Evolutionary conservation across 2,113 vertebrate genomes (phyloP).

Genomic region (Entomyzon cyanotis): DNA sequence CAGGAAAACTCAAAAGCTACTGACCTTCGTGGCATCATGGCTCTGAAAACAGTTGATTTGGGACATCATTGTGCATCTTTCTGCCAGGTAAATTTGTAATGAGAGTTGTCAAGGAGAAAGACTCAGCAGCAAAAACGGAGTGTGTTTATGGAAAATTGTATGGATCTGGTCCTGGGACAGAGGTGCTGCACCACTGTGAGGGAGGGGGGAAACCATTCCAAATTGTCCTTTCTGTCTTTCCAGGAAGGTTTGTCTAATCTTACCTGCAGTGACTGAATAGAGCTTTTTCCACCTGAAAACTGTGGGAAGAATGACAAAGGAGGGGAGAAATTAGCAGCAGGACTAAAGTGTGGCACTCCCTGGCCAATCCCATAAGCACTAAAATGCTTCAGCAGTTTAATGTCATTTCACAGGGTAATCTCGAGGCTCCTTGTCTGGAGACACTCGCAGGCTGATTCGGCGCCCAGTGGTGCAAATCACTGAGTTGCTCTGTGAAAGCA

Average conservation of each 20-base stretch:
- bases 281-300: neutral
- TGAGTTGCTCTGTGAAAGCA: neutral
- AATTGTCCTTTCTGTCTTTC: neutral
- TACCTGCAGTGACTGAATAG: neutral
- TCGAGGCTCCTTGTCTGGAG: conserved; percentile 37
- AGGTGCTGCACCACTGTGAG: neutral
- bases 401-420: conserved; percentile 44
- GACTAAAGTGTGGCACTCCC: neutral
- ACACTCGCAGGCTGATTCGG: neutral
- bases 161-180: neutral
- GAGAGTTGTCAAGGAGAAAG: neutral
- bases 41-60: neutral
- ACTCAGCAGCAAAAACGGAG: neutral
- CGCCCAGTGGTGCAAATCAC: conserved; percentile 45
- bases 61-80: neutral
- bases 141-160: neutral
- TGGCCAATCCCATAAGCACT: conserved; percentile 30
- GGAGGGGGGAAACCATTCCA: too few species aligned
- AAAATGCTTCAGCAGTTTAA: conserved; percentile 51
- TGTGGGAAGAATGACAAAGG: neutral
- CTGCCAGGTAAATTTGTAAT: neutral
- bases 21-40: neutral
- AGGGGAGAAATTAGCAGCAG: conserved; percentile 8
- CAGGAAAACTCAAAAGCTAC: neutral
- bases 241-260: neutral